Base-by-base conservation (phyloP, 2,797 vertebrate species). In the Sternarchorhynchus goeldii region DNA sequence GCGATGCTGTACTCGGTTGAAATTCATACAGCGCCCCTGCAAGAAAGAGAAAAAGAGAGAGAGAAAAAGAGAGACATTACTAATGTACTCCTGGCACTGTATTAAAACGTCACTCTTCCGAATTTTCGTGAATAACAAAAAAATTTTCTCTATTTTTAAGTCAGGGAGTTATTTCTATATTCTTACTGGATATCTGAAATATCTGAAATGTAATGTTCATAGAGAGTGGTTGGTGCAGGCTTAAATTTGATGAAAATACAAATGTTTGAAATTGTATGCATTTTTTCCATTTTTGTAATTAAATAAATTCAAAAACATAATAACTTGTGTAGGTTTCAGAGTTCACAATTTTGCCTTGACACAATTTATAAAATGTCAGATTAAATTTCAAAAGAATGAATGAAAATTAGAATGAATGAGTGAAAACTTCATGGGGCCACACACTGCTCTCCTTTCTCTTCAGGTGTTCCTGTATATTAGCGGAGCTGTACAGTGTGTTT, bases 21-120 rank as follows among this genome's bases (percentile, higher is more conserved):
- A 98, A 85, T 97, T 95, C n/a, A 99, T 92, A 86, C 97, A 99
- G 1, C 96, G 95, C 34, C 97, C 97, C 97, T 98, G 88, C 58
- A 88, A 85, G 73, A 71, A 39, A 82, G 72, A 82, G 72, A 75
- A 75, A 70, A 60, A 6, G 0, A 60, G 3, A 62, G 21, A n/a
- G 56, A 31, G 56, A 79, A 34, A 50, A 8, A 58, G 12, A 64
- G 29, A n/a, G 34, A 6, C 10, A 50, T 50, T 50, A 50, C 2
- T 12, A 12, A 50, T 50, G 12, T 50, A 14, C 3, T 14, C 12
- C 10, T 36, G 34, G 10, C 10, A 12, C 12, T 50, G 3, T 50
- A 16, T 74, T 1, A 29, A 70, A 74, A 65, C 3, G 0, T 18
- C 34, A n/a, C 55, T 58, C 16, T 17, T 63, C 18, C 36, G 50